These are phyloP conservation scores for Leptinotarsa lineolata DNA, from an alignment of 1,140 invertebrate genomes.

Conservation along the genomic window DNA sequence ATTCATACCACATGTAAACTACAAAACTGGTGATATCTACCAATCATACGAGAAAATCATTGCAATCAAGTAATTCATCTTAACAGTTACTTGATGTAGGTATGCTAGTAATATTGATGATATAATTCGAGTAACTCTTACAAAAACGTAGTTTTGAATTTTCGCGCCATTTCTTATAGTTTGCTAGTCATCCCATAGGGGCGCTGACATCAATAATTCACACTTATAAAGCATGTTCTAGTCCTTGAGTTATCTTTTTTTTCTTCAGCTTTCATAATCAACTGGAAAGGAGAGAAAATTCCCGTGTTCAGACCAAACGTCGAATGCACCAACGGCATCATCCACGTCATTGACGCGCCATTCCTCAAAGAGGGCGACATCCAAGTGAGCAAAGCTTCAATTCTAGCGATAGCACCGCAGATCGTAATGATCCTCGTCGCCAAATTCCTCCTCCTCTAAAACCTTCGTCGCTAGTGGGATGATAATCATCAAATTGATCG, in stretches of 20 bases:
- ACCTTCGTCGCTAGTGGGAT: not conserved
- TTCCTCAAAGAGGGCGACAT: conserved; percentile 83
- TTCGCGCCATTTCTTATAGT: too few relatives aligned
- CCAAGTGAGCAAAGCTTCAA: conserved; percentile 64
- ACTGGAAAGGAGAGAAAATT: conserved; percentile 82
- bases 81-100: too few relatives aligned
- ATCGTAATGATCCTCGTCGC: conserved; percentile 10
- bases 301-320: conserved; percentile 86
- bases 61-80: too few relatives aligned
- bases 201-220: too few relatives aligned
- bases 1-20: too few relatives aligned
- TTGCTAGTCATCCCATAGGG: too few relatives aligned
- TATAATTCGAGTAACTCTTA: too few relatives aligned
- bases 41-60: too few relatives aligned
- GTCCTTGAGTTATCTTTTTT: not conserved
- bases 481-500: not conserved
- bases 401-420: not conserved
- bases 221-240: too few relatives aligned
- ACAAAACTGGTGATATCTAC: too few relatives aligned
- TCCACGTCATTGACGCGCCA: conserved; percentile 87
- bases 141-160: too few relatives aligned
- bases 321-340: conserved; percentile 89
- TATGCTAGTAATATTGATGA: too few relatives aligned
- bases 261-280: conserved; percentile 74
- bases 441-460: conserved; percentile 11